Conservation (phyloP, 2,888 invertebrate genomes). For the Esperia sulphurella region DNA sequence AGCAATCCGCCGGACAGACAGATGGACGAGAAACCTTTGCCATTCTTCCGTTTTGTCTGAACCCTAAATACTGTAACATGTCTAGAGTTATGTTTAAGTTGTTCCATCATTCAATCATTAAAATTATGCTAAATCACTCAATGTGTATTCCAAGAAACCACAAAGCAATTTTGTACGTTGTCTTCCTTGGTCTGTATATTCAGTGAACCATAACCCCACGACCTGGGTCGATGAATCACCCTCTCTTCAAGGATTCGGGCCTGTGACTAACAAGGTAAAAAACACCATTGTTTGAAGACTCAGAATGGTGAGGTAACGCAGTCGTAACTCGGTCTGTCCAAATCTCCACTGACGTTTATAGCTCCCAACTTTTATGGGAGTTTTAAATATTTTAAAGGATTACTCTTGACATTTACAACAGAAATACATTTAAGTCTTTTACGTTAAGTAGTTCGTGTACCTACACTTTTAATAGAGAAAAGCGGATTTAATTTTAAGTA, state of each 20-base stretch:
- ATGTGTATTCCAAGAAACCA: conserved; percentile 15
- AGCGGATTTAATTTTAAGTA: background rate
- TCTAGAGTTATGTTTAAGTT: no score
- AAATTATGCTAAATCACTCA: background rate
- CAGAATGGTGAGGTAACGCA: background rate
- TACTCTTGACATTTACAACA: conserved; percentile 7
- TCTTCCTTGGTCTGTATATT: conserved; percentile 34
- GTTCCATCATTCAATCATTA: no score
- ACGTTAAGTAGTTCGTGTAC: background rate
- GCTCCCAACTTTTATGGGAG: conserved; percentile 17
- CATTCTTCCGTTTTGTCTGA: no score
- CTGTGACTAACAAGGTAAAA: conserved; percentile 56
- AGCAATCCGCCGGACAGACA: no score
- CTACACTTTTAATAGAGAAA: background rate
- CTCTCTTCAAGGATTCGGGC: conserved; percentile 57
- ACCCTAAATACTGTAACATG: no score
- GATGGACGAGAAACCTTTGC: no score
- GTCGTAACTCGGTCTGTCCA: conserved; percentile 1
- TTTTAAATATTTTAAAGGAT: conserved; percentile 17
- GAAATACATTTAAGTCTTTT: background rate
- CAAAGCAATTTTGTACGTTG: conserved; percentile 21
- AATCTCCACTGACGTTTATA: conserved; percentile 23
- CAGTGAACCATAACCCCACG: conserved; percentile 56
- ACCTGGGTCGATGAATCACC: conserved; percentile 63
- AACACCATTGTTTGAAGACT: conserved; percentile 53